Conservation (phyloP, 1,140 invertebrate species). For the Teleopsis dalmanni region DNA sequence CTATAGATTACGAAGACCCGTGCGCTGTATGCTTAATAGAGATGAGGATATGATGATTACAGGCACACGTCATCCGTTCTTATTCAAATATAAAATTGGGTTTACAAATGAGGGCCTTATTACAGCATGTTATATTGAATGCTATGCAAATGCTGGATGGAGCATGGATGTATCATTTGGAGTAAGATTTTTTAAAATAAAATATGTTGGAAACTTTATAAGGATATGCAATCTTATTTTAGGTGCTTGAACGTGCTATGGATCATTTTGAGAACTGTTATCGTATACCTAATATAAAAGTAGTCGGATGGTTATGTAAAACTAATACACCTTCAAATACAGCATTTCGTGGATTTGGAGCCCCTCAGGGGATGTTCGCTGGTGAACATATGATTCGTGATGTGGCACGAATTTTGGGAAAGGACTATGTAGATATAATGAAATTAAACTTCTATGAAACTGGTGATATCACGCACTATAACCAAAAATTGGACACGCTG, state of each 20-base stretch:
- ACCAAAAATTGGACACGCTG: slow-evolving; percentile 62
- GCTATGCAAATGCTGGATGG: slow-evolving; percentile 80
- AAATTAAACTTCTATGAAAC: slow-evolving; percentile 75
- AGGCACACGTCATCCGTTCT: slow-evolving; percentile 83
- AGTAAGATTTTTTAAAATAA: slow-evolving; percentile 57
- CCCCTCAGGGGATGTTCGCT: slow-evolving; percentile 81
- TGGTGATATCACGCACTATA: slow-evolving; percentile 71
- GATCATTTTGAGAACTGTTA: slow-evolving; percentile 75
- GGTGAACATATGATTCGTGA: slow-evolving; percentile 71
- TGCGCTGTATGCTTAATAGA: slow-evolving; percentile 82
- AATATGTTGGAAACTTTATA: neutral
- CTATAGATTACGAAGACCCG: slow-evolving; percentile 65
- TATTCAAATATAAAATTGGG: slow-evolving; percentile 78
- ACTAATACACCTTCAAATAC: slow-evolving; percentile 86
- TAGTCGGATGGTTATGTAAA: slow-evolving; percentile 64
- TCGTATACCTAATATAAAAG: slow-evolving; percentile 60
- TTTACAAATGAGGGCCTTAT: slow-evolving; percentile 69
- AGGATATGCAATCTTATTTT: neutral
- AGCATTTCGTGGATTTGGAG: slow-evolving; percentile 84
- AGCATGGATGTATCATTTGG: slow-evolving; percentile 73
- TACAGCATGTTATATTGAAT: slow-evolving; percentile 59
- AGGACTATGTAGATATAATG: slow-evolving; percentile 53
- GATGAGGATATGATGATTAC: slow-evolving; percentile 91
- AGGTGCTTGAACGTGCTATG: slow-evolving; percentile 71
- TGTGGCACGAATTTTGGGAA: slow-evolving; percentile 62